phyloP scores from a whole-genome alignment of 2,113 vertebrate species.

The Nymphicus hollandicus region DNA sequence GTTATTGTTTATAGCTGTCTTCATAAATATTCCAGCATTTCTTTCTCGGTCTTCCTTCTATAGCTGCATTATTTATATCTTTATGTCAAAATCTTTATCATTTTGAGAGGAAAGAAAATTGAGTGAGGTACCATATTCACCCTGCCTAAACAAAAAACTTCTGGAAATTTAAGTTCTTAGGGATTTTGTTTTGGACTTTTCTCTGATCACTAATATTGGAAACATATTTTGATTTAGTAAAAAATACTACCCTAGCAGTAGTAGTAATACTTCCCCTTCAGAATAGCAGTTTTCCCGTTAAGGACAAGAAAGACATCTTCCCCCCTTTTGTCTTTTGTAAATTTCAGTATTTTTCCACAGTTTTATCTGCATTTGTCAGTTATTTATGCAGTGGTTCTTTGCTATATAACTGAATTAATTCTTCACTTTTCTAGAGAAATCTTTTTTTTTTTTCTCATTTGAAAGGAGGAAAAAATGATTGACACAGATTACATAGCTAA shows the following conservation, averaged over 20 bases:
- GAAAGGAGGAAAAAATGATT: not conserved
- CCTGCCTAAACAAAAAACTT: not conserved
- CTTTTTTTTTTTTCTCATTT: not conserved
- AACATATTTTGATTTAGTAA: not conserved
- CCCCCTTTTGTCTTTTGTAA: rapidly evolving
- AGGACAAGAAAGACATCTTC: not conserved
- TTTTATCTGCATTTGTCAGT: not conserved
- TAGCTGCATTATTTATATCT: not conserved
- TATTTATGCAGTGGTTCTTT: not conserved
- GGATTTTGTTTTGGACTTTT: not conserved
- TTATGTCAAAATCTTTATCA: not conserved
- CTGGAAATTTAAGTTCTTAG: not conserved
- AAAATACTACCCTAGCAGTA: not conserved
- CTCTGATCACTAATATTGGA: not conserved
- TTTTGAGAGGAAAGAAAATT: not conserved
- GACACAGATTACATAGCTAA: not conserved
- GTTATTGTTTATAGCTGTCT: not conserved
- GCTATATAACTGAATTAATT: not conserved
- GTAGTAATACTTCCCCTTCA: not conserved
- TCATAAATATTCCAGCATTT: not conserved
- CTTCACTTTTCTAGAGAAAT: not conserved
- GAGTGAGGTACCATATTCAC: not conserved
- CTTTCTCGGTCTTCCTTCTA: not conserved
- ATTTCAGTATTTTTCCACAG: not conserved
- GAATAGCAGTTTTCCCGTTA: not conserved